A percentile compares a stretch with the other conserved stretches of the same genome.
Conservation (phyloP, 2,888 invertebrate species). For the Megastigmus dorsalis region DNA sequence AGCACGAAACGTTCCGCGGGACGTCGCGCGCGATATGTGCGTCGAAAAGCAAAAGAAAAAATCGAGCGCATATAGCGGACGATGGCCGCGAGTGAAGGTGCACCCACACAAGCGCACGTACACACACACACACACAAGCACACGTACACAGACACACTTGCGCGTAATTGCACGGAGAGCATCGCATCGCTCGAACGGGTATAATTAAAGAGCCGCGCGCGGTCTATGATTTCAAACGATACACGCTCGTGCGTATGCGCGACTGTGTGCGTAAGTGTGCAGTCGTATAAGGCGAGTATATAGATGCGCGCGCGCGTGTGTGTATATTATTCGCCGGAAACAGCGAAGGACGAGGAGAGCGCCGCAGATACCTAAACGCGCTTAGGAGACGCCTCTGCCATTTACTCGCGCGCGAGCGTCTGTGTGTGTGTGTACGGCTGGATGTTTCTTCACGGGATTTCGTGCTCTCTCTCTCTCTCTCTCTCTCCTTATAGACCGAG, state of each 20-base stretch:
- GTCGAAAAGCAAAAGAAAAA: background rate
- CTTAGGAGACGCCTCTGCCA: conserved; percentile 8
- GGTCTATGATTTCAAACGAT: conserved; percentile 27
- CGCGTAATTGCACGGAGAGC: conserved; percentile 20
- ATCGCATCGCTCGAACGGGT: background rate
- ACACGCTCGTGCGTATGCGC: background rate
- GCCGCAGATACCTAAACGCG: background rate
- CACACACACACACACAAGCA: too few species aligned
- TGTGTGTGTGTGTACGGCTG: too few species aligned
- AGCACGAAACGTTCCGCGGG: background rate
- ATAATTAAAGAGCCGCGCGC: conserved; percentile 36
- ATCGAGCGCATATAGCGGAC: background rate
- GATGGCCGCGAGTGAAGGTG: background rate
- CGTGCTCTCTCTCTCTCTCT: background rate
- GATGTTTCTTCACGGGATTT: too few species aligned
- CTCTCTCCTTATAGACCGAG: background rate
- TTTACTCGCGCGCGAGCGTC: background rate
- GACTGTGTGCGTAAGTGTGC: background rate
- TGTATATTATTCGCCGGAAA: conserved; percentile 46
- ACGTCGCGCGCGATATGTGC: background rate
- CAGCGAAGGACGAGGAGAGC: conserved; percentile 25
- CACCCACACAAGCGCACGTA: too few species aligned
- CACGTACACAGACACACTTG: too few species aligned
- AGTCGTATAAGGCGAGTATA: conserved; percentile 14
- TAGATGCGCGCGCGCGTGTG: too few species aligned